Percentiles rank a stretch among this genome's conserved stretches.
phyloP scores from a whole-genome alignment of 2,797 vertebrate species.

The Limnodromus scolopaceus region DNA sequence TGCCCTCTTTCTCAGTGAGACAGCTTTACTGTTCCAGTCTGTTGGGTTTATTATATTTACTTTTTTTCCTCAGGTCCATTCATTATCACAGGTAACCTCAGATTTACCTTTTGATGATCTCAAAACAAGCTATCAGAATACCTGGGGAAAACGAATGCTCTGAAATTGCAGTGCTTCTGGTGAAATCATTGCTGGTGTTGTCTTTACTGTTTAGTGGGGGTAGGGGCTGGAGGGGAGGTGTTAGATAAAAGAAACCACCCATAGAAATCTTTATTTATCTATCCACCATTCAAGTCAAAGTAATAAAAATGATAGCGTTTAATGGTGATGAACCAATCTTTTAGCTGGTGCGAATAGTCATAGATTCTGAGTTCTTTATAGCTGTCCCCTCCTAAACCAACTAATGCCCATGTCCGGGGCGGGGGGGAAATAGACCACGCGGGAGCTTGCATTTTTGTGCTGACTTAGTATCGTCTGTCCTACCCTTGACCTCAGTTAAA shows the following conservation, averaged over 20 bases:
- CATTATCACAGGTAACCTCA: constrained; percentile 7
- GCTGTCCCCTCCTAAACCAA: not conserved
- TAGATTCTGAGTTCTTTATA: not conserved
- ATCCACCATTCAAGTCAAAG: not conserved
- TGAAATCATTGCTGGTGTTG: not conserved
- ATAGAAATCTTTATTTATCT: not conserved
- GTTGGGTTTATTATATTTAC: constrained; percentile 8
- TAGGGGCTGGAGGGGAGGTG: fast-evolving
- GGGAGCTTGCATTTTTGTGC: not conserved
- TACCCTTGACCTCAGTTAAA: not conserved
- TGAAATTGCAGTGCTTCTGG: not conserved
- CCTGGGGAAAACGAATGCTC: not conserved
- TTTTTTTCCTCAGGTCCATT: not conserved
- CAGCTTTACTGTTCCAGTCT: constrained; percentile 2
- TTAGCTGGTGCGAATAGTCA: not conserved
- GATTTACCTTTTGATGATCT: not conserved
- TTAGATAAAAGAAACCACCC: not conserved
- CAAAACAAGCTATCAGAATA: not conserved
- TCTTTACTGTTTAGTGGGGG: not conserved
- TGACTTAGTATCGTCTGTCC: not conserved
- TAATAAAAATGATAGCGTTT: not conserved
- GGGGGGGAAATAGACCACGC: not conserved
- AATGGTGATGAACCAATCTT: not conserved
- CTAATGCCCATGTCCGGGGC: fast-evolving
- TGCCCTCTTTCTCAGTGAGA: not conserved